These are phyloP conservation scores for Heliconius ethilla DNA, from an alignment of 2,888 invertebrate species.

Conservation along the genomic window DNA sequence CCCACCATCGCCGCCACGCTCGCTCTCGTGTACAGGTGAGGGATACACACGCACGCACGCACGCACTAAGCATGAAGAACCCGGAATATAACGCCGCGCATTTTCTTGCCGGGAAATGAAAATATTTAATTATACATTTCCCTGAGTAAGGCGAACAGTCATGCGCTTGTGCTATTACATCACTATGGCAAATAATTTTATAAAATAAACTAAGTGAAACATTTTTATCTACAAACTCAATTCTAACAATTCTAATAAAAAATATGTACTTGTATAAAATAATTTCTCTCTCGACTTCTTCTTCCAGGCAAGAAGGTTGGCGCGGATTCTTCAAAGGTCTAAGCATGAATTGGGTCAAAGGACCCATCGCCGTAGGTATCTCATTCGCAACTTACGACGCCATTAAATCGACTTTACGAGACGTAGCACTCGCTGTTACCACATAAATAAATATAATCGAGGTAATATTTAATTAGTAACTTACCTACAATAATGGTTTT, in stretches of 20 bases:
- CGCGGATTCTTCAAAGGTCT: conserved; percentile 98
- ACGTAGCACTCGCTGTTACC: conserved; percentile 52
- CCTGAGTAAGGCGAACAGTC: no score
- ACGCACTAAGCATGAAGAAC: no score
- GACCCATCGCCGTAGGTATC: conserved; percentile 95
- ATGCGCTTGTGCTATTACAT: no score
- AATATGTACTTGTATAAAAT: neutral
- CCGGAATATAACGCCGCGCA: no score
- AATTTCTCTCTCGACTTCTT: neutral
- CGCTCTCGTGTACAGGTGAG: conserved; percentile 86
- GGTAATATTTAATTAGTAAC: conserved; percentile 13
- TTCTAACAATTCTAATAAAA: neutral
- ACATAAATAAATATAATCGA: conserved; percentile 27
- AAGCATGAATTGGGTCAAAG: conserved; percentile 99
- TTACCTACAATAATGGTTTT: neutral
- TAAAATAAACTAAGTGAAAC: no score
- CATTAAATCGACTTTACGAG: conserved; percentile 84
- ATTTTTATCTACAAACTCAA: neutral
- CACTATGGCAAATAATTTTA: no score
- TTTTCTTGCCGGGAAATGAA: no score
- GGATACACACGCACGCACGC: neutral
- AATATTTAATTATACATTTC: no score
- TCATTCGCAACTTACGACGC: conserved; percentile 97
- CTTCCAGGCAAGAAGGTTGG: conserved; percentile 91
- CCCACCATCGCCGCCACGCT: conserved; percentile 85